Base-by-base conservation (phyloP, 2,113 vertebrate species). In the Perca schrenkii region DNA sequence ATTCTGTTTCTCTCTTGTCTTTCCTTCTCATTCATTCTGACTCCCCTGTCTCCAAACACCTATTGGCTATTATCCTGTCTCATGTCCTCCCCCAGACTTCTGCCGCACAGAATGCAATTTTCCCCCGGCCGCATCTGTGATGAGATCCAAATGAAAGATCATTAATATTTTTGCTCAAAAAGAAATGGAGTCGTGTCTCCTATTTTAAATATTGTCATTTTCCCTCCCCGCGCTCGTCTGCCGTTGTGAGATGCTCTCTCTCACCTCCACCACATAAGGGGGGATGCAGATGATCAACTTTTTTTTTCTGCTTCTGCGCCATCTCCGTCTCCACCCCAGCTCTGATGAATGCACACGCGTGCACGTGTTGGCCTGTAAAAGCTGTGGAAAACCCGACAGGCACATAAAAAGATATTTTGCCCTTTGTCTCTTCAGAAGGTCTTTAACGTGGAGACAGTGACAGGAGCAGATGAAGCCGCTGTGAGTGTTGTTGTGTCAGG, bases 61-160 rank as follows among this genome's bases (percentile, higher is more conserved):
- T 94, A 94, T 93, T 93, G 93, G 93, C 96, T 96, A 98, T 98
- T 97, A 98, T 96, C 96, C 97, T 95, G 94, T 94, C 95, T 96
- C 95, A 94, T 91, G 94, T 94, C 92, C 90, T 95, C 93, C 86
- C 86, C 95, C 90, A 87, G 94, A 94, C 95, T 96, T 96, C 74
- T 58, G 87, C 94, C 95, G 95, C 96, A 95, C 90, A 96, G 94
- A 97, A 97, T 95, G 95, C 95, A 97, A 99, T 99, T 96, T 96
- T 89, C 93, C 93, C 95, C 72, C 79, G 36, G 90, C 87, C 88
- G 93, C 94, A 85, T 95, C 85, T 11, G 95, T 95, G 97, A 98
- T 97, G 96, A 96, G 96, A 97, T 94, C 94, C 94, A 95, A 95
- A 94, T 96, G 95, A 90, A 95, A 95, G 87, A 93, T 95, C 94